Evolutionary conservation across 2,797 vertebrate genomes (phyloP), one percentile per base, ranked within the genome.

Genomic region (Chlorospingus flavigularis): DNA sequence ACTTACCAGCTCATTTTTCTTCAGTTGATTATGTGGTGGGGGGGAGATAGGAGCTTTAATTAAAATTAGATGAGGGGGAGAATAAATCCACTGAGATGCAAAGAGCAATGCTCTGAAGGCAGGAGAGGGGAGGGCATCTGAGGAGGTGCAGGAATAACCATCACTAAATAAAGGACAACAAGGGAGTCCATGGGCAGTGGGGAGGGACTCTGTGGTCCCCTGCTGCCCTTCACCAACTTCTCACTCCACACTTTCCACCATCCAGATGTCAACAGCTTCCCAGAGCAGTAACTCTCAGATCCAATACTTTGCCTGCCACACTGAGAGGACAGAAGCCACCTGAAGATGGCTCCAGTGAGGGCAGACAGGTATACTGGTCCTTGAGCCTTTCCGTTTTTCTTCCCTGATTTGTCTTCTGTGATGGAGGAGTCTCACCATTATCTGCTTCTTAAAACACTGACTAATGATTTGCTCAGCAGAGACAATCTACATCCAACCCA

Each of bases 1-100:
- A 96, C 81, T 97, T 96, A 94, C 91, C 88, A 95, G 93, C 83
- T 96, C 77, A 79, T 95, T 97, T 95, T 94, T 93, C 94, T 92
- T 94, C 81, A 37, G 74, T 61, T 72, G 82, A 94, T 92, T 93
- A 83, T 76, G 63, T 82, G 61, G 55, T 54, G 35, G 61, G 80
- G 79, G 47, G 66, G 28, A 77, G 70, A 82, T 80, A 79, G 43
- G 10, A 68, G 75, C 81, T 93, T 95, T 92, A 96, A 88, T 92
- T 93, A 92, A 79, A 92, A 78, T 95, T 88, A 86, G 87, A 86
- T 94, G 92, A 89, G 58, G 31, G 85, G 40, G 31, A 89, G 63
- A 93, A 90, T 90, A 88, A 92, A 90, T 92, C 55, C 75, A 86
- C 85, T 47, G 77, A 79, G 43, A 83, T 63, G 72, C 47, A 90